phyloP scores from a whole-genome alignment of 2,888 invertebrate species.

The Rhingia campestris region DNA sequence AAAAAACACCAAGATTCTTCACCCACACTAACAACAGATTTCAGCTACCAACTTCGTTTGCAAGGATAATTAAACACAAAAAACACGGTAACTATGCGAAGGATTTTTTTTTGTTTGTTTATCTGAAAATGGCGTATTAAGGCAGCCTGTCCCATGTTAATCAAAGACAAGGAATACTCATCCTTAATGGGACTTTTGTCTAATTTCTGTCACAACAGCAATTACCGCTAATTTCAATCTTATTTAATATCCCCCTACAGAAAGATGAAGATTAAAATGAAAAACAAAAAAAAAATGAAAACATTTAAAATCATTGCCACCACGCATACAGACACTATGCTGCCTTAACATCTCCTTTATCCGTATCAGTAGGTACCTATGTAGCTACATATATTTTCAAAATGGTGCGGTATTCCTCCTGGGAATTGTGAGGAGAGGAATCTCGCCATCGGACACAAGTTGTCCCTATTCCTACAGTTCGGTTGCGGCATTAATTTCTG shows the following conservation, averaged over 20 bases:
- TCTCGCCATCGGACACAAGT: not conserved
- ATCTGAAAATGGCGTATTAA: not conserved
- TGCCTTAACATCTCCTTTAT: not conserved
- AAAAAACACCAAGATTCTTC: no score
- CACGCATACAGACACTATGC: not conserved
- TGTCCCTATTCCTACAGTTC: not conserved
- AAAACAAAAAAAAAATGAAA: slow-evolving; percentile 7
- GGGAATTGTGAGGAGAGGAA: not conserved
- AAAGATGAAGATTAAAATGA: not conserved
- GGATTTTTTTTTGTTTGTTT: not conserved
- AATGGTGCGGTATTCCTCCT: not conserved
- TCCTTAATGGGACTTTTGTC: slow-evolving; percentile 3
- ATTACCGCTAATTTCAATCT: slow-evolving; percentile 50
- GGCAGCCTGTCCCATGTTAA: not conserved
- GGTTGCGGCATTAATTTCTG: not conserved
- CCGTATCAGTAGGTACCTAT: not conserved
- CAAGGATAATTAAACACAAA: not conserved
- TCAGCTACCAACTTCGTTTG: not conserved
- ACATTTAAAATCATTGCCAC: slow-evolving; percentile 16
- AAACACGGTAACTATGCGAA: not conserved
- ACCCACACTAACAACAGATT: not conserved
- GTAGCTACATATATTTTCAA: not conserved
- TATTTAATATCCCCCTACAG: slow-evolving; percentile 22
- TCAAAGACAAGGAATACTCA: not conserved
- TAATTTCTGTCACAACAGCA: slow-evolving; percentile 28